Evolutionary conservation across 2,113 vertebrate species (phyloP), one percentile per base, ranked within the genome.

Genomic region (Phylloscopus whistleri): DNA sequence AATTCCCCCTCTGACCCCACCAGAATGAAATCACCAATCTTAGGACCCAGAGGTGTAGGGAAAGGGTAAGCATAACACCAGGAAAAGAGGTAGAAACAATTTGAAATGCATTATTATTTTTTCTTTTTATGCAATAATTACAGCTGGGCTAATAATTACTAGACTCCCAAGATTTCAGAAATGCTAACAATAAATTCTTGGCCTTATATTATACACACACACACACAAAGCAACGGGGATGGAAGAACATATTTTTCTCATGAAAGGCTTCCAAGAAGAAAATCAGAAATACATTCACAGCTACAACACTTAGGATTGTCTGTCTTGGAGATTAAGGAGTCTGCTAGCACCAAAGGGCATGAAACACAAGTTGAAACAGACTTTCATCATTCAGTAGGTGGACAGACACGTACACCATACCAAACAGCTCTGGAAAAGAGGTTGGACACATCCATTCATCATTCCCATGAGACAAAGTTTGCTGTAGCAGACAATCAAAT

Each of bases 401-500:
- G 76, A 84, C 75, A 83, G 55, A 70, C 59, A 87, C 0, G 0
- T 88, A 78, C 52, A 44, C 49, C 41, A 31, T 67, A 92, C 44
- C 64, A 72, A 93, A 93, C 28, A 74, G 48, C 37, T 86, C 86
- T 81, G 76, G 76, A 74, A 90, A 88, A 84, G 59, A 86, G 56
- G 28, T 14, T 78, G 90, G 88, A 91, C 85, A 60, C 30, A 69
- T 84, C 48, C 46, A 90, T 92, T 94, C 85, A 68, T 96, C 88
- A 84, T 84, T 95, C 90, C 73, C 83, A 60, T 28, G 76, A 94
- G 83, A 94, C 1, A 0, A 91, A 92, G 85, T 93, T 85, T 87
- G 93, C 89, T 92, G 49, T 53, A 93, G 79, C 23, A 37, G 80
- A 92, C 93, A 96, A 96, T 95, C 88, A 78, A 93, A 96, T 95